Conservation (phyloP, 2,797 vertebrate genomes). For the Neosilurus mollespiculum region DNA sequence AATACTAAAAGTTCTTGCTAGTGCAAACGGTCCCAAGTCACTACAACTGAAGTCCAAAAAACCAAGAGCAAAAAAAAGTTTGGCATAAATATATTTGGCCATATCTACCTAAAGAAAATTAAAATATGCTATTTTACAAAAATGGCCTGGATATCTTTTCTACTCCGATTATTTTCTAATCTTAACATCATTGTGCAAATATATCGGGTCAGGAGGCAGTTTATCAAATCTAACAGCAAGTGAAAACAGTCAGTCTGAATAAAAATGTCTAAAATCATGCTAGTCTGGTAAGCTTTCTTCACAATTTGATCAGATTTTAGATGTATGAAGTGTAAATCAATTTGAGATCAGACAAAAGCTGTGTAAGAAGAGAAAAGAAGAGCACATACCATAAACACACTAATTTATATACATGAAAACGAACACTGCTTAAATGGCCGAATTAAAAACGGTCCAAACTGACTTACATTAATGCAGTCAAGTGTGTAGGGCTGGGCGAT, state of each 20-base stretch:
- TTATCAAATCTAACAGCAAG: neutral
- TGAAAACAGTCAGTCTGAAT: neutral
- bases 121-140: neutral
- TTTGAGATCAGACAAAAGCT: neutral
- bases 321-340: neutral
- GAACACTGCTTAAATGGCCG: neutral
- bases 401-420: neutral
- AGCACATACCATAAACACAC: neutral
- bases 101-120: neutral
- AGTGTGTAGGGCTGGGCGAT: neutral
- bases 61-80: neutral
- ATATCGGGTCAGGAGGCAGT: neutral
- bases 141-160: neutral
- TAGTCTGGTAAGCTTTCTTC: neutral
- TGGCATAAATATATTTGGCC: neutral
- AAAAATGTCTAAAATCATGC: neutral
- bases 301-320: neutral
- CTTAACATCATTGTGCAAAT: neutral
- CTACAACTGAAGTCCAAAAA: neutral
- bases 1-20: slow-evolving; percentile 21
- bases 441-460: neutral
- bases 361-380: neutral
- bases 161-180: neutral
- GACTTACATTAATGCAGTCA: neutral
- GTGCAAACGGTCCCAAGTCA: neutral